Evolutionary conservation across 2,113 vertebrate genomes (phyloP), one percentile per base, ranked within the genome.

Genomic region (Buteo buteo): DNA sequence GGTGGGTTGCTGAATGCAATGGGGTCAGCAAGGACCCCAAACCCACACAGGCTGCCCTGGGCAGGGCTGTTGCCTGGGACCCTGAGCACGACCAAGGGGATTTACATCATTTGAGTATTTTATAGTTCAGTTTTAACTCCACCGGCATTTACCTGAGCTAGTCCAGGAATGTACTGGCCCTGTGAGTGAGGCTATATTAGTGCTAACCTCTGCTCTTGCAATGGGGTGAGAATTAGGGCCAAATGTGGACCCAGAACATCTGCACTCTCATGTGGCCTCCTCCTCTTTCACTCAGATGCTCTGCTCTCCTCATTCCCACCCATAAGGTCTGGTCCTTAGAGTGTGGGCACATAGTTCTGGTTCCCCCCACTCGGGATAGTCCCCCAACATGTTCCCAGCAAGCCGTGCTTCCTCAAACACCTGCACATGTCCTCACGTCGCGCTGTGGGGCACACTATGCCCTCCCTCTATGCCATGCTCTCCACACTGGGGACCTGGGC

Each of bases 231-330:
- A 38, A 58, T n/a, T 72, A 24, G 82, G 57, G 74, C 49, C 49
- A 67, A 44, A 16, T 3, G 7, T 1, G 1, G 79, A 57, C 4
- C 45, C 44, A 11, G 40, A 34, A 70, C 0, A 0, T 66, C 74
- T 76, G 31, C 36, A 32, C 26, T 47, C 34, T 69, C 6, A 0
- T 22, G 54, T 36, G 62, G 34, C 80, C 36, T 18, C 57, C n/a
- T 82, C 28, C 49, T 81, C 45, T 70, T 71, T 61, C 64, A 44
- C 65, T 65, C n/a, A 14, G 71, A 34, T 81, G 40, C 64, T 84
- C 64, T 16, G 24, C 15, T 89, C 15, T 66, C 45, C 73, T 91
- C 65, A 54, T 34, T 89, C 42, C 19, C 45, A 50, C 61, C 25
- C 25, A 11, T 25, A 65, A 70, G 31, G 13, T 84, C 70, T 78